phyloP scores from a whole-genome alignment of 2,888 invertebrate species.

The Caenorhabditis sp. region DNA sequence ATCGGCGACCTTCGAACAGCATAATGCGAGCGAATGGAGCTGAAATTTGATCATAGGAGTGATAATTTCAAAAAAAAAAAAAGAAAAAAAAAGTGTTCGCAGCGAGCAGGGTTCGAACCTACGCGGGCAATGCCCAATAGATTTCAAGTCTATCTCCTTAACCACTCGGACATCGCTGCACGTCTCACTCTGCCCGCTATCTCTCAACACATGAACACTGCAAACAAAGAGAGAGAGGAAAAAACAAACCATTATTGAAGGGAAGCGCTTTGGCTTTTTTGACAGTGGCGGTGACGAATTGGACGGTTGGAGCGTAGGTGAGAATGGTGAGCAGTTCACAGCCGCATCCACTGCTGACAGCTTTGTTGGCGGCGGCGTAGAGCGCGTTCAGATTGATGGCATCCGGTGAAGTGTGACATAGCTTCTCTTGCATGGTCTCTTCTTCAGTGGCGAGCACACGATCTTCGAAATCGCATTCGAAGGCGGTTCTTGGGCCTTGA shows the following conservation, averaged over 20 bases:
- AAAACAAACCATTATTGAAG: slow-evolving; percentile 49
- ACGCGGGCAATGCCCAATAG: slow-evolving; percentile 78
- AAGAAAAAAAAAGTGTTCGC: slow-evolving; percentile 31
- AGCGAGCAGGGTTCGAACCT: slow-evolving; percentile 78
- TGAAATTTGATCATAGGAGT: slow-evolving; percentile 35
- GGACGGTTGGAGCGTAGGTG: slow-evolving; percentile 63
- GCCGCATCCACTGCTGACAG: slow-evolving; percentile 21
- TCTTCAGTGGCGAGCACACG: slow-evolving; percentile 53
- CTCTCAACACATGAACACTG: no score
- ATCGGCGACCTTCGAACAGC: slow-evolving; percentile 63
- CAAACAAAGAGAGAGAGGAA: not conserved
- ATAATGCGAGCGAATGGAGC: slow-evolving; percentile 64
- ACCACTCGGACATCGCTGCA: slow-evolving; percentile 72
- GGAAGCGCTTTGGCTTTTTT: slow-evolving; percentile 62
- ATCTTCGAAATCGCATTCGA: slow-evolving; percentile 65
- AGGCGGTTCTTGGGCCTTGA: slow-evolving; percentile 57
- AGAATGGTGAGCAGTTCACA: slow-evolving; percentile 66
- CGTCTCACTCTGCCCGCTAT: not conserved
- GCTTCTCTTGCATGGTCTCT: slow-evolving; percentile 53
- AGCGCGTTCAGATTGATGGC: slow-evolving; percentile 53
- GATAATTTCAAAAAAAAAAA: slow-evolving; percentile 4
- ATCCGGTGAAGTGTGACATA: slow-evolving; percentile 46
- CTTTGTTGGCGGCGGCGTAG: slow-evolving; percentile 52
- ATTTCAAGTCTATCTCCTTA: slow-evolving; percentile 79
- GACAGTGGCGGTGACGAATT: slow-evolving; percentile 69